These are phyloP conservation scores for Zonitis immaculata DNA, from an alignment of 2,888 invertebrate species.

Conservation along the genomic window DNA sequence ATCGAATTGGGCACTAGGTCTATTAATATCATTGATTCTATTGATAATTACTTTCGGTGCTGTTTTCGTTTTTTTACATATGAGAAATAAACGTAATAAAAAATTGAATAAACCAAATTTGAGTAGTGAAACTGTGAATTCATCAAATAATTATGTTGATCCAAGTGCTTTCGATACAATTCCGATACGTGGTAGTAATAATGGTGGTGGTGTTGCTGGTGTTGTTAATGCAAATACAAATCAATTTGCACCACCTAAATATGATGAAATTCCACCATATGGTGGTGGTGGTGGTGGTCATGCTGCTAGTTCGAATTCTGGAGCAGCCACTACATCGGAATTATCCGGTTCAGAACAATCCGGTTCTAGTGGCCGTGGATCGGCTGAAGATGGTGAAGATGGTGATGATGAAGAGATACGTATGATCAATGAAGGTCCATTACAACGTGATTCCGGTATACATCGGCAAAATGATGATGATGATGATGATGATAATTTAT, in stretches of 20 bases:
- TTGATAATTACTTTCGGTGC: conserved; percentile 79
- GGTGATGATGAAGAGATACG: conserved; percentile 95
- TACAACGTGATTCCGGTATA: conserved; percentile 68
- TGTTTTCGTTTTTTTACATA: conserved; percentile 78
- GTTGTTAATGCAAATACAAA: conserved; percentile 43
- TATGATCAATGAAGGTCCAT: conserved; percentile 92
- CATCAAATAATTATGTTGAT: conserved; percentile 80
- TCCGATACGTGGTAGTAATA: conserved; percentile 73
- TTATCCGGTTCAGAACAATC: conserved; percentile 92
- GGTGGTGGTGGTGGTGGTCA: conserved; percentile 59
- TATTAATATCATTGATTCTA: conserved; percentile 76
- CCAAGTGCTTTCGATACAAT: conserved; percentile 87
- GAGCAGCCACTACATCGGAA: conserved; percentile 82
- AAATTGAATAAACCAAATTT: conserved; percentile 74
- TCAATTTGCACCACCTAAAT: conserved; percentile 86
- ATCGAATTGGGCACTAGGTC: conserved; percentile 84
- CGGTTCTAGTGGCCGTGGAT: conserved; percentile 92
- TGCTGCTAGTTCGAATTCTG: conserved; percentile 72
- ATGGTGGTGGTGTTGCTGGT: no score
- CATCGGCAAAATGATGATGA: conserved; percentile 58
- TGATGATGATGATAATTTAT: conserved; percentile 68
- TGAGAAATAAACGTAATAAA: conserved; percentile 75
- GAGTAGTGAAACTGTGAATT: conserved; percentile 65
- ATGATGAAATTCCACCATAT: conserved; percentile 88
- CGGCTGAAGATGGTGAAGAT: conserved; percentile 90